Conservation (phyloP, 2,888 invertebrate genomes). For the Thereva nobilitata region DNA sequence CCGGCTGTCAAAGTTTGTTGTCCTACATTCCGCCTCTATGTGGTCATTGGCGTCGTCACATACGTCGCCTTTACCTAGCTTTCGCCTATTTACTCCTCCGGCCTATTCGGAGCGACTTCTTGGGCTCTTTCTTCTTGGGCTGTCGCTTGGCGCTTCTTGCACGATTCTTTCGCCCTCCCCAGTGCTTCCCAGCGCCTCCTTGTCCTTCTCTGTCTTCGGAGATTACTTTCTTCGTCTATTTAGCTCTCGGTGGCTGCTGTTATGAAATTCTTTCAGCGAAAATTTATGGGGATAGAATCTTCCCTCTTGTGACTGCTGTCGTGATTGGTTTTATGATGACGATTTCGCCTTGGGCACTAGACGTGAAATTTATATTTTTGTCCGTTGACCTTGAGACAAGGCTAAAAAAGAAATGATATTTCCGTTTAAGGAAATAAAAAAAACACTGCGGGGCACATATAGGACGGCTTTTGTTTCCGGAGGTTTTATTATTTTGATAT, state of each 20-base stretch:
- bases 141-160: conserved; percentile 18
- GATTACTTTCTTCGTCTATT: conserved; percentile 36
- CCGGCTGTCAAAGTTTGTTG: conserved; percentile 40
- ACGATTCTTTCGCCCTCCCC: conserved; percentile 12
- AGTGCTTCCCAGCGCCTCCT: neutral
- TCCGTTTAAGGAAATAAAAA: conserved; percentile 1
- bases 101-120: conserved; percentile 22
- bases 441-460: neutral
- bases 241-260: conserved; percentile 15
- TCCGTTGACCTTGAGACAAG: conserved; percentile 35
- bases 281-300: conserved; percentile 32
- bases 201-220: neutral
- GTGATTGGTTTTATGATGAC: conserved; percentile 31
- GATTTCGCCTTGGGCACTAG: conserved; percentile 19
- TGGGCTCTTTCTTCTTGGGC: conserved; percentile 15
- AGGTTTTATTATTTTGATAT: too few relatives aligned
- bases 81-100: conserved; percentile 34
- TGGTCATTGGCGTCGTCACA: conserved; percentile 41
- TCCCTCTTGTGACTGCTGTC: conserved; percentile 15
- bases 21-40: conserved; percentile 41
- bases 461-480: too few relatives aligned
- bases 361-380: conserved; percentile 28
- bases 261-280: conserved; percentile 29
- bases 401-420: neutral
- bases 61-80: conserved; percentile 35